Conservation (phyloP, 2,113 vertebrate species). For the Archilochus colubris region DNA sequence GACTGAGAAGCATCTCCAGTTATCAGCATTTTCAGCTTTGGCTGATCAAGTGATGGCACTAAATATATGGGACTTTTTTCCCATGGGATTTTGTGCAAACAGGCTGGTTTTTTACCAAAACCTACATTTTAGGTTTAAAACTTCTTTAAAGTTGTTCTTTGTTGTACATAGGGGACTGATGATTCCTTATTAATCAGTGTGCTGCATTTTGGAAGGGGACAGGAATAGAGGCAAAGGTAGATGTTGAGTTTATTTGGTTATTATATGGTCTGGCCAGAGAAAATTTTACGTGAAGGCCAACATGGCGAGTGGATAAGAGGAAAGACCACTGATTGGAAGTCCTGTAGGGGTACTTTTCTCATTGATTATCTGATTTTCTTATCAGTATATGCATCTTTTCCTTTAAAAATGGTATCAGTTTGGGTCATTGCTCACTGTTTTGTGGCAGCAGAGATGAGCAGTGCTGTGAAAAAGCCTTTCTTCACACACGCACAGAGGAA, state of each 20-base stretch:
- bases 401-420: not conserved
- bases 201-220: not conserved
- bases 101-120: not conserved
- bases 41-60: not conserved
- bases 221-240: not conserved
- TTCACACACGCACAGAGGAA: rapidly evolving
- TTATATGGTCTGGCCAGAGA: not conserved
- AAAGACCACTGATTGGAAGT: not conserved
- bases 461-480: not conserved
- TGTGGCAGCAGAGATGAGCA: not conserved
- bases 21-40: not conserved
- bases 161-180: not conserved
- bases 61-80: not conserved
- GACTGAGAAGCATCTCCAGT: not conserved
- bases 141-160: not conserved
- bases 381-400: not conserved
- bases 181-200: not conserved
- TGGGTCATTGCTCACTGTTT: not conserved
- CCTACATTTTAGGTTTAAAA: not conserved
- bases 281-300: not conserved
- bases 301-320: not conserved
- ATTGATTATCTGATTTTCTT: not conserved
- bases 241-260: not conserved
- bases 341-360: not conserved
- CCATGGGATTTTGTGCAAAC: not conserved